Evolutionary conservation across 2,113 vertebrate genomes (phyloP), one percentile per base, ranked within the genome.

Genomic region (Phalacrocorax brasilianus): DNA sequence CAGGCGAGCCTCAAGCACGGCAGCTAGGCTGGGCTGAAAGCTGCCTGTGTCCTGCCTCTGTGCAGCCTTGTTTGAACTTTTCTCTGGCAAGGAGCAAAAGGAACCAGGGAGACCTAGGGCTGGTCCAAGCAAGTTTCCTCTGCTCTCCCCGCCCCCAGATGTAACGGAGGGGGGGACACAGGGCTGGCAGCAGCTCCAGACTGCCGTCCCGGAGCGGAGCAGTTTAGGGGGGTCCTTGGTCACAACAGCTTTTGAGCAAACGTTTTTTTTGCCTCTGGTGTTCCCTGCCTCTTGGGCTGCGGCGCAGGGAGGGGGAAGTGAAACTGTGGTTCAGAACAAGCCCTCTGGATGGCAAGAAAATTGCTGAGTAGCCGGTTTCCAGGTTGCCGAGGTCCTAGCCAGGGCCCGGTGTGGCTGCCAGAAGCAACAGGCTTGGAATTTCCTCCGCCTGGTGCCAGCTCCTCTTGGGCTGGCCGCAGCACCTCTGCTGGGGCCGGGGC

Each of bases 401-500:
- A 95, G 89, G 93, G 89, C 90, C 61, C 0, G 3, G 70, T 7
- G 11, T 3, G 17, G 82, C 96, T 97, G 97, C 97, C 97, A 98
- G 97, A 97, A 97, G 97, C 96, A 98, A 97, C 97, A 97, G 95
- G 88, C 93, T 92, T 97, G 97, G 97, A 97, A 98, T 98, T 98
- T 98, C 97, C 97, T 98, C 88, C 0, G 77, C 82, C 74, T 42
- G 44, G 74, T 97, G 97, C 97, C 97, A 98, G 93, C 95, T 96
- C 90, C 75, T 79, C 87, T 97, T 47, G 71, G 94, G 91, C 94
- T 89, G 93, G 96, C 97, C 35, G 5, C 91, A 76, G 94, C 89
- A 84, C 89, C 86, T 95, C 91, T 88, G 86, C 68, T 75, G 94
- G 80, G 86, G 73, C 89, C 2, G 12, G 27, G 85, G 73, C 83